Base-by-base conservation (phyloP, 2,888 invertebrate genomes). In the Amitus sp. region DNA sequence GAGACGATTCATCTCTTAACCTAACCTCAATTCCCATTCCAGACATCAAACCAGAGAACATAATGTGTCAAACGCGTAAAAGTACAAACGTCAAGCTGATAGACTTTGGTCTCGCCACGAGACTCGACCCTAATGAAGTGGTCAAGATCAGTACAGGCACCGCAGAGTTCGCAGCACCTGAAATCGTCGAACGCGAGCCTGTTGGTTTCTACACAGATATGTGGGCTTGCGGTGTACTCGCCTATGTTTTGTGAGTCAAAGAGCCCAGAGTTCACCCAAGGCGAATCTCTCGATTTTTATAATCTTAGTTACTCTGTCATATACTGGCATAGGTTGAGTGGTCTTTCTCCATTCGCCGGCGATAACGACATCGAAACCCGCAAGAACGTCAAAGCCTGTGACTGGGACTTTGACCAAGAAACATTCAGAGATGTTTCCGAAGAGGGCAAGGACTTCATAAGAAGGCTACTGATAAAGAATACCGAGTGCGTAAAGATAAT, bases 151-250 rank as follows among this genome's bases (percentile, higher is more conserved):
- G 97, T 2, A 98, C 98, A 0, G 98, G 98, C 58, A 99, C 99
- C 0, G 98, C 99, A 0, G 99, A 99, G 84, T 99, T 99, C 84
- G 99, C 99, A 1, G 98, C 99, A 37, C 99, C 99, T 0, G 99
- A 99, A 87, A 97, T 99, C 64, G 98, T 98, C 0, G 97, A 98
- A 77, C 88, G 98, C 12, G 98, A 99, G 82, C 96, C 98, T 0
- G 98, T 99, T 62, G 99, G 99, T 52, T 99, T 99, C 87, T 99
- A 98, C 85, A 99, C 99, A 0, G 99, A 99, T 82, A 99, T 99
- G 99, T 99, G 99, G 99, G 98, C 98, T 28, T 93, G 97, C 27
- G 99, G 99, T 76, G 99, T 99, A 1, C 87, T 99, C n/a, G 91
- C 95, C 12, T 99, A 99, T 80, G 98, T 99, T 34, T 86, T 99